A percentile compares a stretch with the other conserved stretches of the same genome.
phyloP scores from a whole-genome alignment of 2,113 vertebrate genomes.

The Pelecanus crispus region DNA sequence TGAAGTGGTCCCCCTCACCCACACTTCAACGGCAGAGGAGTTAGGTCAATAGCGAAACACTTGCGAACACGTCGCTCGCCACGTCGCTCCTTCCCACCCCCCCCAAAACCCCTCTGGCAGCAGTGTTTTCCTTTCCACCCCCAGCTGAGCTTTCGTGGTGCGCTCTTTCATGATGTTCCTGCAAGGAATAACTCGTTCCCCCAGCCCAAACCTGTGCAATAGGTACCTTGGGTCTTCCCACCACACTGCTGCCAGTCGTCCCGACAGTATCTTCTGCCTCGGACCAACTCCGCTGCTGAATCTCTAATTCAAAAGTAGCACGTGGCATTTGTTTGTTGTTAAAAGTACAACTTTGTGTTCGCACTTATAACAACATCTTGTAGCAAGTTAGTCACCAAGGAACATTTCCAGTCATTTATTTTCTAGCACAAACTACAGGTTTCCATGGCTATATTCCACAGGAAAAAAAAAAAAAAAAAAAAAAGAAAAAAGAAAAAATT shows the following conservation, averaged over 20 bases:
- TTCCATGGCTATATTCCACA: slow-evolving; percentile 24
- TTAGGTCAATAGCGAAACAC: neutral
- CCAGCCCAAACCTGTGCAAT: neutral
- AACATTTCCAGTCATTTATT: slow-evolving; percentile 6
- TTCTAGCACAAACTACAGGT: slow-evolving; percentile 10
- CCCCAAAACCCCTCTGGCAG: neutral
- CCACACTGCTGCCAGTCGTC: rapidly evolving
- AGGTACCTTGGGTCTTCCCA: neutral
- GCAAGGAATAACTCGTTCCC: neutral
- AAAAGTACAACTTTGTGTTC: neutral
- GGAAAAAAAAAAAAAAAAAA: too few species aligned
- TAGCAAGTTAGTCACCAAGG: neutral
- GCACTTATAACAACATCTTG: neutral
- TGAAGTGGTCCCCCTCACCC: neutral
- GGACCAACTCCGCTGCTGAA: rapidly evolving
- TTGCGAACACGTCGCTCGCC: neutral
- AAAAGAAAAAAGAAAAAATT: neutral
- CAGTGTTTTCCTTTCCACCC: neutral
- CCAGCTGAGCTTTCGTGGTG: neutral
- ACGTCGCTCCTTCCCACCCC: neutral
- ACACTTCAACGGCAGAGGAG: neutral
- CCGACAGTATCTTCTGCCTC: neutral
- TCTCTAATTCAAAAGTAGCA: neutral
- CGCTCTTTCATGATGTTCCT: neutral
- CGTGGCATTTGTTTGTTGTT: neutral